phyloP scores from a whole-genome alignment of 2,797 vertebrate genomes.

The Chromobotia macracanthus region DNA sequence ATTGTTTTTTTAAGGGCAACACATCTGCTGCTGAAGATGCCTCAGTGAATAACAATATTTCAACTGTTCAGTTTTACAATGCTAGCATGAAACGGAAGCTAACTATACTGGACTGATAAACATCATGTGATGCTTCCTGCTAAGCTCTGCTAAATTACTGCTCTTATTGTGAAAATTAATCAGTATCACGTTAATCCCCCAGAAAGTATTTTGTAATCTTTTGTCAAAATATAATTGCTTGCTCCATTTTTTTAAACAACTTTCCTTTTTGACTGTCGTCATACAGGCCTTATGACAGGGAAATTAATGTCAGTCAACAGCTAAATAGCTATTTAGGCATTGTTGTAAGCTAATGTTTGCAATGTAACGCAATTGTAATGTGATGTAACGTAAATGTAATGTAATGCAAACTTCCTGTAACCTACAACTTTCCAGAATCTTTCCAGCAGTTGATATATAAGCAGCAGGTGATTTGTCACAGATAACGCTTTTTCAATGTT shows the following conservation, averaged over 20 bases:
- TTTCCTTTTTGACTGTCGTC: no score
- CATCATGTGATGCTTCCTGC: not conserved
- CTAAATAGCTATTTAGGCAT: not conserved
- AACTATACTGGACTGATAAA: not conserved
- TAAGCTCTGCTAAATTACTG: not conserved
- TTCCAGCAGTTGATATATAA: not conserved
- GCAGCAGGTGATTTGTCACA: not conserved
- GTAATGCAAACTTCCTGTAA: not conserved
- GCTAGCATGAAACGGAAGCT: not conserved
- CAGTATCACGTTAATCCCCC: no score
- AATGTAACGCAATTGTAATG: not conserved
- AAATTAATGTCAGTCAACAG: not conserved
- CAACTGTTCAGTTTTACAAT: conserved; percentile 4
- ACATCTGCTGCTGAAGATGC: conserved; percentile 27
- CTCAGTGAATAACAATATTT: conserved; percentile 18
- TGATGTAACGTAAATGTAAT: not conserved
- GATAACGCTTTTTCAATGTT: not conserved
- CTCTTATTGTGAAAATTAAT: no score
- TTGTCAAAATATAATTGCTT: no score
- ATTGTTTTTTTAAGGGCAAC: conserved; percentile 17
- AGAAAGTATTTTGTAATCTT: no score
- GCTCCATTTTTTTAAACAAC: no score
- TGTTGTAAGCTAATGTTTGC: not conserved
- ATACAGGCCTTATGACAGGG: no score
- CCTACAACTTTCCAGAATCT: not conserved